phyloP scores from a whole-genome alignment of 2,888 invertebrate species.

The Eupeodes latifasciatus region DNA sequence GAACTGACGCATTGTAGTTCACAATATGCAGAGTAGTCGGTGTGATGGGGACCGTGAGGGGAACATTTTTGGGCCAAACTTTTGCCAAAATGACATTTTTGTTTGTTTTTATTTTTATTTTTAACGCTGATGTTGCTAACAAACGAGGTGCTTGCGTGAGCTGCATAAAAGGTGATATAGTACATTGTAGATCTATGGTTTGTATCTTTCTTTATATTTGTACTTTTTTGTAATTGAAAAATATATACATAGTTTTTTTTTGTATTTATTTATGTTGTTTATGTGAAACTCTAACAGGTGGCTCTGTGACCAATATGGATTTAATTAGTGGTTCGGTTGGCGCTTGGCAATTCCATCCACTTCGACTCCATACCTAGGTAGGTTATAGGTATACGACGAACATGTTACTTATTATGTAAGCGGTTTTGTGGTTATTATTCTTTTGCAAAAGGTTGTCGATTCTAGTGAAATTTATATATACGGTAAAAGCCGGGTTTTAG shows the following conservation, averaged over 20 bases:
- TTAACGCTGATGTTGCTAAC: not conserved
- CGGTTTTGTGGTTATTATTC: constrained; percentile 34
- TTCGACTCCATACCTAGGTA: not conserved
- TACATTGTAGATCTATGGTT: no score
- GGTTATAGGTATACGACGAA: not conserved
- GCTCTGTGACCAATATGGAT: constrained; percentile 25
- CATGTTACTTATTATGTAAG: constrained; percentile 58
- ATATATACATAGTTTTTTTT: not conserved
- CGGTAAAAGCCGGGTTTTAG: constrained; percentile 44
- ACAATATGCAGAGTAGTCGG: not conserved
- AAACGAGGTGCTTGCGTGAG: constrained; percentile 59
- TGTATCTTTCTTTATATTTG: constrained; percentile 5
- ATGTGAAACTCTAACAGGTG: constrained; percentile 60
- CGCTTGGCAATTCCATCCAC: constrained; percentile 28
- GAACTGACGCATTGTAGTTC: constrained; percentile 52
- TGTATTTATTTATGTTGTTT: constrained; percentile 8
- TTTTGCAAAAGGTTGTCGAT: constrained; percentile 51
- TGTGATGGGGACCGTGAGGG: constrained; percentile 45
- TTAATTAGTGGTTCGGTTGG: constrained; percentile 41
- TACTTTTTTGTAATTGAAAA: constrained; percentile 8
- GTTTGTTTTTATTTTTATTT: constrained; percentile 7
- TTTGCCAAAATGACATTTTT: constrained; percentile 61
- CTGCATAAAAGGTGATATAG: constrained; percentile 29
- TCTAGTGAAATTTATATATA: constrained; percentile 57
- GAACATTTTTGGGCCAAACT: constrained; percentile 41